Conservation (phyloP, 2,113 vertebrate genomes). For the Scopus umbretta region DNA sequence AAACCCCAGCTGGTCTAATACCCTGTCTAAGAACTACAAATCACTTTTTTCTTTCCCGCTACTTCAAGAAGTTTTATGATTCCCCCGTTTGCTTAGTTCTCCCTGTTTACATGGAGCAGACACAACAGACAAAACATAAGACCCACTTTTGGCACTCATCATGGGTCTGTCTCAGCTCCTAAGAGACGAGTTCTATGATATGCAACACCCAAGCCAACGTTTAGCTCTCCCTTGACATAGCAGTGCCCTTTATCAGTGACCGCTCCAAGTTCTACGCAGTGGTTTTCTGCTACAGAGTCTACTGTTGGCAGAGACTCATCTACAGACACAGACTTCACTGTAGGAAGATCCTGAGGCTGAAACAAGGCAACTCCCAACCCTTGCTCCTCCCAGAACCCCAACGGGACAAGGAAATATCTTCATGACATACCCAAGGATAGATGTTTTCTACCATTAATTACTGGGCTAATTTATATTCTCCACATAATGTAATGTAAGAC, state of each 20-base stretch:
- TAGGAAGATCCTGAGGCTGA: not conserved
- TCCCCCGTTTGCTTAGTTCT: not conserved
- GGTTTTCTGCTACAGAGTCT: not conserved
- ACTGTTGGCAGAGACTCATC: not conserved
- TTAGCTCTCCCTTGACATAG: not conserved
- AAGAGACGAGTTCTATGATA: not conserved
- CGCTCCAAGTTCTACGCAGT: not conserved
- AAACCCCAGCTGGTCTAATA: not conserved
- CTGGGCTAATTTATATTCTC: not conserved
- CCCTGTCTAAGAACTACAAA: not conserved
- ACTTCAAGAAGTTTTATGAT: not conserved
- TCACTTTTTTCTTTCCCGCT: not conserved
- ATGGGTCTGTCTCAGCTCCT: not conserved
- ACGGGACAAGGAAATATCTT: not conserved
- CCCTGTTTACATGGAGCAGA: not conserved
- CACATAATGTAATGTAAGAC: not conserved
- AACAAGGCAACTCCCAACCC: not conserved
- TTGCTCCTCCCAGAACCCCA: not conserved
- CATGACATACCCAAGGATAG: not conserved
- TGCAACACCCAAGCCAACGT: not conserved
- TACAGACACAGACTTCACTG: not conserved
- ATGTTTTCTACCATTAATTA: not conserved
- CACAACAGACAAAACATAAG: not conserved
- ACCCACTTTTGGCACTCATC: not conserved
- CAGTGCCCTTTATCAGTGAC: not conserved